Evolutionary conservation across 2,888 invertebrate species (phyloP), one percentile per base, ranked within the genome.

Genomic region (Amphipoea oculea): DNA sequence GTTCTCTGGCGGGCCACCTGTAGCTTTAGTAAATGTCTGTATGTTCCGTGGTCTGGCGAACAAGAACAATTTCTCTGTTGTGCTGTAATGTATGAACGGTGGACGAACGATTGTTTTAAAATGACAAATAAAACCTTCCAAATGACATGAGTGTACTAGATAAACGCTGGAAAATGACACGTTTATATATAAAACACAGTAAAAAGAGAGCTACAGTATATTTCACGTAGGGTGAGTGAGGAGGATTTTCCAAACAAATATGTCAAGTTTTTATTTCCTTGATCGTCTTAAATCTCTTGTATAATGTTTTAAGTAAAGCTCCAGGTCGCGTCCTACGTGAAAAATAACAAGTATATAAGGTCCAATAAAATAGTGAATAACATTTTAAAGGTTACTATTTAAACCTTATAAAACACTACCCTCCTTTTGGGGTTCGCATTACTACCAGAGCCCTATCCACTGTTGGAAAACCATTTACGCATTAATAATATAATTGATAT

Each of bases 61-160:
- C 63, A 72, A 68, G 51, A 69, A 75, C 54, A 72, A 69, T 48
- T 62, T 70, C 77, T 63, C 83, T 72, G 69, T 36, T 40, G 84
- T 84, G 81, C 84, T 81, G 84, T 62, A 81, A 81, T 79, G 65
- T 70, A 66, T 81, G 84, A 84, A 81, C 23, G 84, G 42, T 84
- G 62, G 79, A 70, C 51, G 70, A 81, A 71, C 11, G 70, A 40
- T 36, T 70, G 84, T 77, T 68, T 62, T 60, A 83, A 83, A 54
- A 78, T 82, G 20, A 65, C 36, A 77, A 77, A 65, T 36, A 80
- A 82, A 36, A 82, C 42, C 1, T 60, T 51, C 17, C 4, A 54
- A 68, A 54, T 62, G 45, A 48, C 4, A 45, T 83, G 60, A 83
- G 67, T 62, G 23, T n/a, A 51, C 51, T 77, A 67, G 11, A 42